phyloP scores from a whole-genome alignment of 2,888 invertebrate species.

The Chironomus riparius region DNA sequence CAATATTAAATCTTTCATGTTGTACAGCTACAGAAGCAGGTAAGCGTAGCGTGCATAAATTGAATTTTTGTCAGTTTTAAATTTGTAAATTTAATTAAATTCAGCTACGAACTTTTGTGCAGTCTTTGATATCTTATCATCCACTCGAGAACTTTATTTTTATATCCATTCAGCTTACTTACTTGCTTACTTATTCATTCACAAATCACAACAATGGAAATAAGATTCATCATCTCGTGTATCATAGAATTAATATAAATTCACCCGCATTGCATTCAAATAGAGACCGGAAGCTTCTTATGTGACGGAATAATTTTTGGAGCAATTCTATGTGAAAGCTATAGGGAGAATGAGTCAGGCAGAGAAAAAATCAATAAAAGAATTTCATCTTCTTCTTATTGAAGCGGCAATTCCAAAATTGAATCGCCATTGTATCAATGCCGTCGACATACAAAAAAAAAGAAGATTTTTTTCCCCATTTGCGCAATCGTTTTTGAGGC shows the following conservation, averaged over 20 bases:
- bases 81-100: background rate
- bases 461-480: background rate
- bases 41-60: no score
- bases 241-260: background rate
- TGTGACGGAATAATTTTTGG: background rate
- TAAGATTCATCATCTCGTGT: no score
- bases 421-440: conserved; percentile 2
- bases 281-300: background rate
- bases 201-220: no score
- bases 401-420: background rate
- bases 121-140: background rate
- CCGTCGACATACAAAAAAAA: background rate
- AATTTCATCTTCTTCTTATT: background rate
- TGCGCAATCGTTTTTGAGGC: conserved; percentile 24
- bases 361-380: background rate
- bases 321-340: background rate
- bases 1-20: conserved; percentile 12
- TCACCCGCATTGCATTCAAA: background rate
- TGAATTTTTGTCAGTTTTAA: background rate
- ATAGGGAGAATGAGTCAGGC: background rate
- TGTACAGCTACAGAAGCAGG: background rate
- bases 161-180: no score
- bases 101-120: background rate
- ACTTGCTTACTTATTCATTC: no score
- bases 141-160: background rate